phyloP scores from a whole-genome alignment of 2,113 vertebrate genomes.

The Cromileptes altivelis region DNA sequence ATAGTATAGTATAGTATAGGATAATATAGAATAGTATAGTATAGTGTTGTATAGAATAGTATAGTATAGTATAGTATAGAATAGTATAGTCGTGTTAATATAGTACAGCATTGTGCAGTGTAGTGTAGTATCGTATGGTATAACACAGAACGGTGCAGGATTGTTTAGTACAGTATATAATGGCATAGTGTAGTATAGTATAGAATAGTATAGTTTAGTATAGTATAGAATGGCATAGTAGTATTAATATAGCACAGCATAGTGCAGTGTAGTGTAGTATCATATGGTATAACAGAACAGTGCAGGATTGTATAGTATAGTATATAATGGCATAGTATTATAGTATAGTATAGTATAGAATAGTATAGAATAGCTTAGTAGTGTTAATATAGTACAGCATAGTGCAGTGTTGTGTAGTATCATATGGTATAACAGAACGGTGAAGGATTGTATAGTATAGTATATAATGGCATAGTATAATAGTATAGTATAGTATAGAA shows the following conservation, averaged over 20 bases:
- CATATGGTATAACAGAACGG: too few relatives aligned
- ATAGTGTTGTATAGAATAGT: background rate
- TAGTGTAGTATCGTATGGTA: background rate
- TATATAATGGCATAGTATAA: too few relatives aligned
- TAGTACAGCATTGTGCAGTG: background rate
- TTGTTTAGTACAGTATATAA: background rate
- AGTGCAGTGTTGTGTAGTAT: too few relatives aligned
- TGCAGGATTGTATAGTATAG: background rate
- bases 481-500: background rate
- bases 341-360: background rate
- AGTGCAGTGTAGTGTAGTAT: too few relatives aligned
- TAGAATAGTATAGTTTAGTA: background rate
- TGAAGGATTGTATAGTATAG: too few relatives aligned
- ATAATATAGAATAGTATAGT: too few relatives aligned
- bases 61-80: too few relatives aligned
- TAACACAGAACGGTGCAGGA: background rate
- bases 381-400: background rate
- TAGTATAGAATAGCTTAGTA: background rate
- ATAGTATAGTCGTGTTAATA: background rate
- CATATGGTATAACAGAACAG: too few relatives aligned
- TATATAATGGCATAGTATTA: background rate
- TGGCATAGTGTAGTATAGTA: background rate
- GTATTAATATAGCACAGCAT: background rate
- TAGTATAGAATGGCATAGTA: background rate
- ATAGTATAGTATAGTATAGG: too few relatives aligned